Conservation (phyloP, 2,113 vertebrate species). For the Vidua chalybeata region DNA sequence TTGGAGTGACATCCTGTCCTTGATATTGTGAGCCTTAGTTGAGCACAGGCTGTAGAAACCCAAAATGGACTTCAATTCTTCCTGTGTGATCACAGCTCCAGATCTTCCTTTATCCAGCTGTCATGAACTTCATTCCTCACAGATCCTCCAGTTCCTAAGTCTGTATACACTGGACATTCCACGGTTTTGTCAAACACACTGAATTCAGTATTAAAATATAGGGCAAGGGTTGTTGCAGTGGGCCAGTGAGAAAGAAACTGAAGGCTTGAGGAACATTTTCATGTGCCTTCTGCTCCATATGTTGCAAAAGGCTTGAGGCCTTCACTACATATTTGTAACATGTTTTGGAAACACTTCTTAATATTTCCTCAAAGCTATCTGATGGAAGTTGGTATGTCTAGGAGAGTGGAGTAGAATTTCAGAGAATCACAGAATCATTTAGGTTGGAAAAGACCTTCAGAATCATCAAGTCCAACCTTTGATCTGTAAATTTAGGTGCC, state of each 20-base stretch:
- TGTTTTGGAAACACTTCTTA: neutral
- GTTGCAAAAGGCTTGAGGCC: conserved; percentile 16
- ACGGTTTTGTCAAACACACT: neutral
- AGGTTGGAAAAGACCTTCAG: neutral
- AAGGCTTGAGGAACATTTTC: neutral
- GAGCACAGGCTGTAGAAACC: neutral
- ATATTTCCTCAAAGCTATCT: neutral
- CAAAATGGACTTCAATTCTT: neutral
- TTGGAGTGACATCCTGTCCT: neutral
- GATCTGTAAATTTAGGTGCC: neutral
- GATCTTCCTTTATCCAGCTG: conserved; percentile 6
- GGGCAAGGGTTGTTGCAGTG: conserved; percentile 12
- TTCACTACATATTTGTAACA: rapidly evolving
- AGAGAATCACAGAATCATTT: neutral
- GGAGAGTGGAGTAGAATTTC: neutral
- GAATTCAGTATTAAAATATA: conserved; percentile 18
- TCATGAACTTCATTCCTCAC: conserved; percentile 39
- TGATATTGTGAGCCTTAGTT: neutral
- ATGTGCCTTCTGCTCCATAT: neutral
- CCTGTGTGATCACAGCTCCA: neutral
- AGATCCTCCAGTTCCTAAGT: conserved; percentile 40
- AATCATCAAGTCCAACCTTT: neutral
- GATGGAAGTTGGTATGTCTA: neutral
- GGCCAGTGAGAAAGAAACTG: neutral
- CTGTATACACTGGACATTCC: conserved; percentile 52